Percentiles rank a stretch among this genome's conserved stretches.
Conservation (phyloP, 2,797 vertebrate genomes). For the Lagocephalus sceleratus region DNA sequence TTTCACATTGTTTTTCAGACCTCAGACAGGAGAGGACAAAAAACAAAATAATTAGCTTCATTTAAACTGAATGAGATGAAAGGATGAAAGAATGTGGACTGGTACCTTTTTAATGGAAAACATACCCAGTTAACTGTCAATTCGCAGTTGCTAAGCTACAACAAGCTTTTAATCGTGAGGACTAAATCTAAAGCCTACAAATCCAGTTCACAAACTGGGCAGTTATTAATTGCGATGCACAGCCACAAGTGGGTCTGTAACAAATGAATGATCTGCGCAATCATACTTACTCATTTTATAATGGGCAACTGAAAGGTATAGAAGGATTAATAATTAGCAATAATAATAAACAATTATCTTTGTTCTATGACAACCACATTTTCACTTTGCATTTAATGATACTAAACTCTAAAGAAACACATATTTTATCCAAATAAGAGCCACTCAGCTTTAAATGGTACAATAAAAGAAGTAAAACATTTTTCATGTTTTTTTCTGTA, state of each 20-base stretch:
- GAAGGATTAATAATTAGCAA: too few relatives aligned
- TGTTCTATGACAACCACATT: constrained; percentile 20
- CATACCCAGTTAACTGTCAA: background rate
- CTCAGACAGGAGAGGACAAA: too few relatives aligned
- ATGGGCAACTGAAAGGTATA: constrained; percentile 12
- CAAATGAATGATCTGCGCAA: constrained; percentile 13
- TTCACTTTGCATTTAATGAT: constrained; percentile 22
- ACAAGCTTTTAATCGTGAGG: background rate
- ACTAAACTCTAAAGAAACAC: background rate
- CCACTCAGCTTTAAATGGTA: constrained; percentile 30
- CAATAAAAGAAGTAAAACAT: constrained; percentile 34
- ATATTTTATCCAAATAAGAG: constrained; percentile 11
- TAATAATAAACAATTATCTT: too few relatives aligned
- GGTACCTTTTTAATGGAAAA: too few relatives aligned
- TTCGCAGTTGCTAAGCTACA: background rate
- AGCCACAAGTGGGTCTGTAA: constrained; percentile 9
- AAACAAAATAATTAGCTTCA: background rate
- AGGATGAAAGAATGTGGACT: background rate
- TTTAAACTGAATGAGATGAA: background rate
- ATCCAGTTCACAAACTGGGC: constrained; percentile 1
- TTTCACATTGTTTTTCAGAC: too few relatives aligned
- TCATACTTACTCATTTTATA: constrained; percentile 11
- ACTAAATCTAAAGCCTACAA: constrained; percentile 2
- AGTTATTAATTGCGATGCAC: constrained; percentile 16
- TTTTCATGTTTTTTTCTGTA: constrained; percentile 18